These are phyloP conservation scores for Scaptodrosophila latifasciaeformis DNA, from an alignment of 2,888 invertebrate genomes.

Conservation along the genomic window DNA sequence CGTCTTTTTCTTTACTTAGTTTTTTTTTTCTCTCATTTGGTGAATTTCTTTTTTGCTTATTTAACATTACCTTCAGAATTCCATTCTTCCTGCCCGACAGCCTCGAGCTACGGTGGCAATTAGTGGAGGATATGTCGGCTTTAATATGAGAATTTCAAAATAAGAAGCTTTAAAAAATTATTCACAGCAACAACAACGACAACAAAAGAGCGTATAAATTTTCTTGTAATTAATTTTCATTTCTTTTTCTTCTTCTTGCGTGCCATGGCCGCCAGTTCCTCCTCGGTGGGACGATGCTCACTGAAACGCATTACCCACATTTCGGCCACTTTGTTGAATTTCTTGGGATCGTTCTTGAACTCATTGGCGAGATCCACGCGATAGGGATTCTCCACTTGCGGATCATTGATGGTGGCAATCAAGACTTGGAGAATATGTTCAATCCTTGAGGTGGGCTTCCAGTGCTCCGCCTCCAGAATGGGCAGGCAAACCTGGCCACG, in stretches of 20 bases:
- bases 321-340: constrained; percentile 97
- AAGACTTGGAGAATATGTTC: constrained; percentile 99
- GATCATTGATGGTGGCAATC: constrained; percentile 96
- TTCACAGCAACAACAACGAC: background rate
- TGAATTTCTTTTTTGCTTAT: constrained; percentile 20
- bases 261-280: constrained; percentile 37
- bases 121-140: constrained; percentile 37
- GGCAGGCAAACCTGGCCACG: constrained; percentile 98
- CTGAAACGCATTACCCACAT: constrained; percentile 97
- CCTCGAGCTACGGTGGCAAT: constrained; percentile 28
- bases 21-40: too few relatives aligned
- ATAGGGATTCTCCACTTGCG: constrained; percentile 98
- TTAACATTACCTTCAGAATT: constrained; percentile 15
- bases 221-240: too few relatives aligned
- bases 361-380: constrained; percentile 97
- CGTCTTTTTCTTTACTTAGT: too few relatives aligned
- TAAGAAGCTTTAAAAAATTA: background rate
- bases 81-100: too few relatives aligned
- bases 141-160: background rate
- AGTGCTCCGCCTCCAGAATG: constrained; percentile 97
- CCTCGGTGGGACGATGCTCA: constrained; percentile 92
- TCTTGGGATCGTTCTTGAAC: constrained; percentile 95
- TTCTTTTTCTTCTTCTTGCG: constrained; percentile 20
- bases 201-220: too few relatives aligned
- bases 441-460: constrained; percentile 99